Evolutionary conservation across 2,888 invertebrate genomes (phyloP), one percentile per base, ranked within the genome.

Genomic region (Apoda limacodes): DNA sequence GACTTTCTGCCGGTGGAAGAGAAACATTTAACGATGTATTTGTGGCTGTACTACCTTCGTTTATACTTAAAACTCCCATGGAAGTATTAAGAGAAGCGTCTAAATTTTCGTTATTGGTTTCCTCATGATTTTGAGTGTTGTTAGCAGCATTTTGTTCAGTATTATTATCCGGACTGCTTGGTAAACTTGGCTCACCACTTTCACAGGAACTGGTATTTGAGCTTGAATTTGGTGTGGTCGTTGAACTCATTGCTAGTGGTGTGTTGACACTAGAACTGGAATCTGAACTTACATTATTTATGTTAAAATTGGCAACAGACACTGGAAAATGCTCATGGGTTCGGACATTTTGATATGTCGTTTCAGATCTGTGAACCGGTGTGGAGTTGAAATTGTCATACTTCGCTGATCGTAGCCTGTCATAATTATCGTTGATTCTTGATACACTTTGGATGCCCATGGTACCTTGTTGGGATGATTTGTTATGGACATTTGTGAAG

Each of bases 151-250:
- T 66, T 40, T 60, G 45, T 3, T 66, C 63, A n/a, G 61, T 56
- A 14, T 65, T 64, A 21, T 65, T 67, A 10, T 78, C 85, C 0
- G 86, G 87, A 0, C 86, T 86, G 25, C 87, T 85, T 0, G 92
- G 91, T 32, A 90, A 84, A 41, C 88, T 88, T 0, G 90, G 88
- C 15, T 89, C 87, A 4, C 87, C 87, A 52, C 88, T 88, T 22
- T 75, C 78, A 11, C 89, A 88, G 13, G 88, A 88, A 48, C 88
- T 89, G 0, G 87, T 86, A 38, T 87, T 84, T 0, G 88, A 87
- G 30, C 88, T 88, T 0, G 86, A 86, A 11, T 89, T 87, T 1
- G 89, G 87, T 1, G 88, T 87, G 0, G 86, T 86, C 0, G 85
- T 85, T 1, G 88, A 87, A 40, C 87, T 87, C n/a, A 81, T 82